These are phyloP conservation scores for Luscinia megarhynchos DNA, from an alignment of 2,797 vertebrate genomes.

Conservation along the genomic window DNA sequence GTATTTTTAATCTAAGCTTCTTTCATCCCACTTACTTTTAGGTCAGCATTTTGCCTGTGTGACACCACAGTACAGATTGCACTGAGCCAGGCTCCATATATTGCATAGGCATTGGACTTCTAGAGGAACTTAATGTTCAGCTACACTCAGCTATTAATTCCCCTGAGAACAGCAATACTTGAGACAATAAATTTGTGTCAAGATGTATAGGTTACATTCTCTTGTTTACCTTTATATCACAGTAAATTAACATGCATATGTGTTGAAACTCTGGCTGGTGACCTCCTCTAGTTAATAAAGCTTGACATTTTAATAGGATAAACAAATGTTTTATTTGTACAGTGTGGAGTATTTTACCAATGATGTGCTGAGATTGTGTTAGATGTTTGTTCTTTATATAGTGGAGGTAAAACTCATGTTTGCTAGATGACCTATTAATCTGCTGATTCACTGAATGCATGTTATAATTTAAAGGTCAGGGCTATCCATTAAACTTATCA, in stretches of 20 bases:
- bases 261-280: not conserved
- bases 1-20: not conserved
- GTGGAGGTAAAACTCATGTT: constrained; percentile 8
- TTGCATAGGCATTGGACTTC: not conserved
- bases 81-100: not conserved
- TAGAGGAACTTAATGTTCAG: not conserved
- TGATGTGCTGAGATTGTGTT: constrained; percentile 38
- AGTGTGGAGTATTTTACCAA: constrained; percentile 21
- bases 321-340: constrained; percentile 67
- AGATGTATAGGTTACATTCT: not conserved
- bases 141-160: not conserved
- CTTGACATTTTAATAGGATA: constrained; percentile 66
- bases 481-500: constrained; percentile 87
- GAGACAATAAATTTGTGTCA: not conserved
- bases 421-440: constrained; percentile 68
- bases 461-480: constrained; percentile 86
- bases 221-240: constrained; percentile 36
- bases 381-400: constrained; percentile 44
- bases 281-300: constrained; percentile 65
- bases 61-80: not conserved
- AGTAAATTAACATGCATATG: constrained; percentile 16
- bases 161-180: not conserved
- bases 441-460: constrained; percentile 77
- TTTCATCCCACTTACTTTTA: not conserved
- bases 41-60: not conserved